phyloP scores from a whole-genome alignment of 2,113 vertebrate species.

The Macroglossus sobrinus region DNA sequence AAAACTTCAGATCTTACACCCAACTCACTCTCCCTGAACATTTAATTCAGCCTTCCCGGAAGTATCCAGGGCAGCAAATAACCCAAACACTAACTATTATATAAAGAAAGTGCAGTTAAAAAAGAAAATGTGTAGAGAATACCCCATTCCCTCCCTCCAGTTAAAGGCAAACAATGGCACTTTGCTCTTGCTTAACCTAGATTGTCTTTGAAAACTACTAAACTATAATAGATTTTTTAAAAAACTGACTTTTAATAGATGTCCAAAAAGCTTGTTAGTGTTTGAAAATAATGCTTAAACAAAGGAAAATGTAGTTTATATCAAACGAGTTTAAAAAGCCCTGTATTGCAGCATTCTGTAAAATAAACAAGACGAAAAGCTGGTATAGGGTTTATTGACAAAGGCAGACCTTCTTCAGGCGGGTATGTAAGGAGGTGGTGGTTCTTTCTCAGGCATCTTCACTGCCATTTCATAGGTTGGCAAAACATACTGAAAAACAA shows the following conservation, averaged over 20 bases:
- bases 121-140: slow-evolving; percentile 70
- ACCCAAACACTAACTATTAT: slow-evolving; percentile 50
- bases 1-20: slow-evolving; percentile 50
- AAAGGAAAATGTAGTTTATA: slow-evolving; percentile 74
- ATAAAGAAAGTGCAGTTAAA: slow-evolving; percentile 81
- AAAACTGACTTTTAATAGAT: slow-evolving; percentile 50
- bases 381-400: slow-evolving; percentile 77
- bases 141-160: slow-evolving; percentile 57
- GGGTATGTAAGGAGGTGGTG: slow-evolving; percentile 91
- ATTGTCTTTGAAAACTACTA: slow-evolving; percentile 81
- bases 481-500: slow-evolving; percentile 89
- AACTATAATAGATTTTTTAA: slow-evolving; percentile 63
- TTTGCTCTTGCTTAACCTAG: slow-evolving; percentile 72
- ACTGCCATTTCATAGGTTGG: slow-evolving; percentile 98
- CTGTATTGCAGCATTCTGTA: slow-evolving; percentile 81
- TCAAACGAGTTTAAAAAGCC: slow-evolving; percentile 79
- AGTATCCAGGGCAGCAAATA: slow-evolving; percentile 46
- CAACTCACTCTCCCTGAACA: slow-evolving; percentile 69
- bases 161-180: slow-evolving; percentile 77
- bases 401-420: slow-evolving; percentile 78
- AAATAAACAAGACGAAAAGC: slow-evolving; percentile 80
- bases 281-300: slow-evolving; percentile 81
- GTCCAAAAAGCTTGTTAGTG: slow-evolving; percentile 79
- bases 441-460: slow-evolving; percentile 96
- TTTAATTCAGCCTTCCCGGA: slow-evolving; percentile 63